These are phyloP conservation scores for Drosophila nigricruria DNA, from an alignment of 2,888 invertebrate species.

Conservation along the genomic window DNA sequence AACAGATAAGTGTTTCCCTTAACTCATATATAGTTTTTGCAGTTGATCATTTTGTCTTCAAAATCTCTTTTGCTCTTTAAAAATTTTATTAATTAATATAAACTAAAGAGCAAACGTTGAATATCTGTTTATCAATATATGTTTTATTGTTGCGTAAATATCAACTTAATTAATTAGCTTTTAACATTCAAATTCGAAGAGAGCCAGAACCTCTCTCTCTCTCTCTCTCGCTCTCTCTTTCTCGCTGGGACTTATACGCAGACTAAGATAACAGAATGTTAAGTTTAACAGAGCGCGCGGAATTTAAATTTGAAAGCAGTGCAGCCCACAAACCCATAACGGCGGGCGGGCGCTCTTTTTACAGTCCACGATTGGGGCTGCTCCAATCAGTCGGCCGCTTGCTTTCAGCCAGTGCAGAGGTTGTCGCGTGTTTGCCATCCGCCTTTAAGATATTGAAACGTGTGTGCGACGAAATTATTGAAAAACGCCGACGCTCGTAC, in stretches of 20 bases:
- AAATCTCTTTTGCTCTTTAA: not conserved
- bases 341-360: slow-evolving; percentile 10
- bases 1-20: not conserved
- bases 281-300: slow-evolving; percentile 47
- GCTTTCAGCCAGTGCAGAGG: slow-evolving; percentile 61
- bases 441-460: slow-evolving; percentile 53
- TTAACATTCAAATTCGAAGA: slow-evolving; percentile 30
- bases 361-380: slow-evolving; percentile 27
- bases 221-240: slow-evolving; percentile 11
- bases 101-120: not conserved
- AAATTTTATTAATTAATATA: not conserved
- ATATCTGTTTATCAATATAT: not conserved
- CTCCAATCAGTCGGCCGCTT: slow-evolving; percentile 65
- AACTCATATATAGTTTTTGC: not conserved
- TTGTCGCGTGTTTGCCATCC: slow-evolving; percentile 59
- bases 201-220: slow-evolving; percentile 6
- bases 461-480: slow-evolving; percentile 55
- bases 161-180: slow-evolving; percentile 22
- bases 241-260: slow-evolving; percentile 32
- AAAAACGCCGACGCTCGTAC: slow-evolving; percentile 46
- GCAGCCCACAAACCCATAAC: slow-evolving; percentile 13
- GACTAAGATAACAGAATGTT: slow-evolving; percentile 16
- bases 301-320: slow-evolving; percentile 39
- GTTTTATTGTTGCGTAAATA: slow-evolving; percentile 12
- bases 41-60: not conserved